Conservation (phyloP, 2,888 invertebrate species). For the Scotopteryx bipunctaria region DNA sequence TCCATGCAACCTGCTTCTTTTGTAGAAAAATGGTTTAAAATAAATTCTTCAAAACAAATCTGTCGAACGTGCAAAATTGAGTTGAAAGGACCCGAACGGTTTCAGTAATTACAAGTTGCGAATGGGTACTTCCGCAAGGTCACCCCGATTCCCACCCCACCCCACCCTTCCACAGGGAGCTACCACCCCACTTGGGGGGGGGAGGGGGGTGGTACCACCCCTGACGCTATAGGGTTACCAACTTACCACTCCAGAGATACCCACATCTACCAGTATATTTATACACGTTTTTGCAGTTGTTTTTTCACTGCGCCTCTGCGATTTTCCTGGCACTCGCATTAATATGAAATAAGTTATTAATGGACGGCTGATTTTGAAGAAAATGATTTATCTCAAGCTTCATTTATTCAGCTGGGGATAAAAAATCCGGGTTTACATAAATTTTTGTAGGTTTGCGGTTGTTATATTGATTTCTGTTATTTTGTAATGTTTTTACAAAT, state of each 20-base stretch:
- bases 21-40: too few relatives aligned
- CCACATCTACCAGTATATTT: conserved; percentile 11
- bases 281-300: conserved; percentile 8
- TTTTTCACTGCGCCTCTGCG: background rate
- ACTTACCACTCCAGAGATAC: background rate
- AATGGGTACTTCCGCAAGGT: conserved; percentile 62
- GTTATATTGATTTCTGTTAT: too few relatives aligned
- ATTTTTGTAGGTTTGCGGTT: too few relatives aligned
- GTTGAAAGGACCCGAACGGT: conserved; percentile 50
- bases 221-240: conserved; percentile 8
- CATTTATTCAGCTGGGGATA: too few relatives aligned
- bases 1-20: too few relatives aligned
- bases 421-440: too few relatives aligned
- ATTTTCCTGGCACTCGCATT: background rate
- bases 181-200: conserved; percentile 14
- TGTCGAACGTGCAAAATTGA: conserved; percentile 43
- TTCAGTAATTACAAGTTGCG: conserved; percentile 55
- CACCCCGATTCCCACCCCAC: conserved; percentile 38
- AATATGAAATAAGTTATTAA: conserved; percentile 2
- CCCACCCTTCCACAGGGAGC: conserved; percentile 32
- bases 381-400: background rate
- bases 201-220: background rate
- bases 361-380: background rate
- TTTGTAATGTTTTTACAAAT: too few relatives aligned
- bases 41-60: conserved; percentile 41